Conservation (phyloP, 2,797 vertebrate genomes). For the Chloroceryle amazona region DNA sequence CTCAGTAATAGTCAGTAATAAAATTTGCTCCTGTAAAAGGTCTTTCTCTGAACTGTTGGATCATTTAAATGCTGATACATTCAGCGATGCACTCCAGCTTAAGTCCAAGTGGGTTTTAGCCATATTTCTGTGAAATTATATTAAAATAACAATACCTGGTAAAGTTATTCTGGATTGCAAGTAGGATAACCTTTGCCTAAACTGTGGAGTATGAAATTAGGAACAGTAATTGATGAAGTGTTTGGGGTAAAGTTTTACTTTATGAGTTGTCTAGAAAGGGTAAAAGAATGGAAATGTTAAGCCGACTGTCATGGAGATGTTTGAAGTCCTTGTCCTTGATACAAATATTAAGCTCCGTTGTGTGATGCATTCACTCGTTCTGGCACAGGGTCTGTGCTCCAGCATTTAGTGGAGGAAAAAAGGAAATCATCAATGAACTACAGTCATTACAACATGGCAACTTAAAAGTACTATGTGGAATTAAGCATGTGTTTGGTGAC, state of each 20-base stretch:
- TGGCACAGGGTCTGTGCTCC: neutral
- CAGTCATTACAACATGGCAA: neutral
- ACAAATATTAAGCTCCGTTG: neutral
- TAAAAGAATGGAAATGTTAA: neutral
- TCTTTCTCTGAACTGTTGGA: neutral
- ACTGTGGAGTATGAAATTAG: neutral
- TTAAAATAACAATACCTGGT: neutral
- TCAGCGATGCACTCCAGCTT: neutral
- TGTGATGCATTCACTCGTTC: neutral
- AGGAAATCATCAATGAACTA: neutral
- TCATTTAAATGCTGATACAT: neutral
- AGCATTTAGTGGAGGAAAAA: neutral
- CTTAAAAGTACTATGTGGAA: neutral
- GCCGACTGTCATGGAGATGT: fast-evolving
- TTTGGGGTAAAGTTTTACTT: neutral
- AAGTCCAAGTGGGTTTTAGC: neutral
- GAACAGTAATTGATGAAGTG: neutral
- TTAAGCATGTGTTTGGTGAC: neutral
- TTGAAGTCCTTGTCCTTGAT: neutral
- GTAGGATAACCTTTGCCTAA: neutral
- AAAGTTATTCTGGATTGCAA: neutral
- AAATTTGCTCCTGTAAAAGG: neutral
- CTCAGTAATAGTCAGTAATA: neutral
- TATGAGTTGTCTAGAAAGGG: neutral
- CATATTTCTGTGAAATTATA: neutral